Conservation (phyloP, 2,113 vertebrate genomes). For the Zosterops hypoxanthus region DNA sequence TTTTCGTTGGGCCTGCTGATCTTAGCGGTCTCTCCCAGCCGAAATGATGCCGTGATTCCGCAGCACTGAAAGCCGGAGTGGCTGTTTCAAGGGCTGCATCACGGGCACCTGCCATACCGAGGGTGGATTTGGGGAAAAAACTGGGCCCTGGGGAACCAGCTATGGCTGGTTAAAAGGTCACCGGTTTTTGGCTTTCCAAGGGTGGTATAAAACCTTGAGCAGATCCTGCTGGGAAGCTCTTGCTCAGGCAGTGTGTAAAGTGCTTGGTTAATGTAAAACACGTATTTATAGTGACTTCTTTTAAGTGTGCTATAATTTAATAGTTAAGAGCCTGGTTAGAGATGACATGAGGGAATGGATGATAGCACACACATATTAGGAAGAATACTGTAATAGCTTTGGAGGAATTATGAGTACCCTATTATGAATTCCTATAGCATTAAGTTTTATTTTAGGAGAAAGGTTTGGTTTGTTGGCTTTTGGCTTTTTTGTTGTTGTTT, state of each 20-base stretch:
- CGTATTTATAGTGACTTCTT: not conserved
- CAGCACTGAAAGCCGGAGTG: not conserved
- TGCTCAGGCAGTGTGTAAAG: not conserved
- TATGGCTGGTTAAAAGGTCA: not conserved
- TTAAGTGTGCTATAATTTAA: not conserved
- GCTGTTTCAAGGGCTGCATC: not conserved
- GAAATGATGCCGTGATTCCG: not conserved
- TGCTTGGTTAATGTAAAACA: not conserved
- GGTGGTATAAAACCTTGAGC: not conserved
- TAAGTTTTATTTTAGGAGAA: not conserved
- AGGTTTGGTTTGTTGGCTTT: not conserved
- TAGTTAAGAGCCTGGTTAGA: not conserved
- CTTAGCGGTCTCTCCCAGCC: not conserved
- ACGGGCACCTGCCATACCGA: not conserved
- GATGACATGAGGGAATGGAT: not conserved
- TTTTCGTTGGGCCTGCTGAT: not conserved
- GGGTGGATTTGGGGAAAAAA: not conserved
- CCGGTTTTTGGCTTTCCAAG: not conserved
- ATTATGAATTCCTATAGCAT: not conserved
- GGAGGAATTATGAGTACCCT: not conserved
- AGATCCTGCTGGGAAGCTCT: not conserved
- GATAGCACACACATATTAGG: not conserved
- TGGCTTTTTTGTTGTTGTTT: not conserved
- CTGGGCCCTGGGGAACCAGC: not conserved
- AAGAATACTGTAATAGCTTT: not conserved